These are phyloP conservation scores for Ariopsis seemanni DNA, from an alignment of 2,113 vertebrate species.

Conservation along the genomic window DNA sequence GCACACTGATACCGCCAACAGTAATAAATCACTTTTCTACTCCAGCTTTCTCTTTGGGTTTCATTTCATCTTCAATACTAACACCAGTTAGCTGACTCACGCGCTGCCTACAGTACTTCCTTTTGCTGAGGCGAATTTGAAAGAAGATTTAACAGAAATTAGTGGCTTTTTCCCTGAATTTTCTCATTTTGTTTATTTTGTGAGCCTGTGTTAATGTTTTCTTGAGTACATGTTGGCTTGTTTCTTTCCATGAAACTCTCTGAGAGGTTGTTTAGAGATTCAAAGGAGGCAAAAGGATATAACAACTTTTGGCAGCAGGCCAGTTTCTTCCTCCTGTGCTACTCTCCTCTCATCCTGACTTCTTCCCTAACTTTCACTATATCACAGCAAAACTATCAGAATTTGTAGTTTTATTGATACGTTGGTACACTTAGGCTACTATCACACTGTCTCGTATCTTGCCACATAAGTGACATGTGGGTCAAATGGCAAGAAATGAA, in stretches of 20 bases:
- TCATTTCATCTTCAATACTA: not conserved
- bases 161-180: not conserved
- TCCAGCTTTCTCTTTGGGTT: too few relatives aligned
- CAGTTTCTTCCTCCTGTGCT: not conserved
- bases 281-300: not conserved
- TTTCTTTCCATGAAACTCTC: not conserved
- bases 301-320: not conserved
- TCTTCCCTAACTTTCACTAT: not conserved
- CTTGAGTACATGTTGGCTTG: not conserved
- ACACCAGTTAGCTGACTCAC: not conserved
- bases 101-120: not conserved
- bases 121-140: too few relatives aligned
- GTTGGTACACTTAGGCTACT: not conserved
- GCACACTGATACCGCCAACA: conserved; percentile 72
- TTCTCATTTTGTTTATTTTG: not conserved
- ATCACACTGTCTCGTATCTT: too few relatives aligned
- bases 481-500: too few relatives aligned
- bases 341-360: not conserved
- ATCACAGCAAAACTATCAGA: not conserved
- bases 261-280: not conserved
- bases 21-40: conserved; percentile 60
- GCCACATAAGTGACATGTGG: too few relatives aligned
- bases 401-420: not conserved
- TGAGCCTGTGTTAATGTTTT: not conserved
- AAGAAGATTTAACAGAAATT: not conserved